These are phyloP conservation scores for Oxystoma pomonae DNA, from an alignment of 2,888 invertebrate species.

Conservation along the genomic window DNA sequence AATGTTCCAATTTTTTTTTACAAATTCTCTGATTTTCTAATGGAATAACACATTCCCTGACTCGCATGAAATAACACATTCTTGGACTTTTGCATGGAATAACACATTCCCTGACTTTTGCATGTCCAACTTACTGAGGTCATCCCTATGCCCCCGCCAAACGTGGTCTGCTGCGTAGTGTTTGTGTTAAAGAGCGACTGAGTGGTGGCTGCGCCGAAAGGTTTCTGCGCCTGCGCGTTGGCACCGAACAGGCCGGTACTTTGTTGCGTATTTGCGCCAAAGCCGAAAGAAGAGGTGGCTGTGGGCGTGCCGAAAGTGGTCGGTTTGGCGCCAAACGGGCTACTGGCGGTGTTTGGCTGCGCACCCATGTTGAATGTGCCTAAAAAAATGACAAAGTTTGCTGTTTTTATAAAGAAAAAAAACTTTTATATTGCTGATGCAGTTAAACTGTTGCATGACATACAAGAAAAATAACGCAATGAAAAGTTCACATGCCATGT, in stretches of 20 bases:
- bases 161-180: constrained; percentile 47
- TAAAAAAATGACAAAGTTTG: not conserved
- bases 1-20: no score
- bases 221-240: constrained; percentile 46
- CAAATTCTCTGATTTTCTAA: no score
- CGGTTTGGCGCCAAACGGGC: constrained; percentile 32
- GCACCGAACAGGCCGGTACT: constrained; percentile 45
- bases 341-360: constrained; percentile 24
- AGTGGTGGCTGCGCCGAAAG: constrained; percentile 48
- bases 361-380: constrained; percentile 7
- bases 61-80: no score
- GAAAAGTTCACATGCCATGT: no score
- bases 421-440: not conserved
- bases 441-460: not conserved
- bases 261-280: constrained; percentile 48
- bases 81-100: no score
- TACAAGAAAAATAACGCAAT: no score
- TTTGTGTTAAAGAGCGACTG: constrained; percentile 43
- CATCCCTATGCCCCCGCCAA: constrained; percentile 44
- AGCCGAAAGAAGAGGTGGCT: constrained; percentile 35
- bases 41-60: no score
- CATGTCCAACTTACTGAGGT: not conserved
- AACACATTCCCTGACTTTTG: no score
- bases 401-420: not conserved
- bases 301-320: constrained; percentile 38